Evolutionary conservation across 2,888 invertebrate species (phyloP), one percentile per base, ranked within the genome.

Genomic region (Lepetodrilus schrolli): DNA sequence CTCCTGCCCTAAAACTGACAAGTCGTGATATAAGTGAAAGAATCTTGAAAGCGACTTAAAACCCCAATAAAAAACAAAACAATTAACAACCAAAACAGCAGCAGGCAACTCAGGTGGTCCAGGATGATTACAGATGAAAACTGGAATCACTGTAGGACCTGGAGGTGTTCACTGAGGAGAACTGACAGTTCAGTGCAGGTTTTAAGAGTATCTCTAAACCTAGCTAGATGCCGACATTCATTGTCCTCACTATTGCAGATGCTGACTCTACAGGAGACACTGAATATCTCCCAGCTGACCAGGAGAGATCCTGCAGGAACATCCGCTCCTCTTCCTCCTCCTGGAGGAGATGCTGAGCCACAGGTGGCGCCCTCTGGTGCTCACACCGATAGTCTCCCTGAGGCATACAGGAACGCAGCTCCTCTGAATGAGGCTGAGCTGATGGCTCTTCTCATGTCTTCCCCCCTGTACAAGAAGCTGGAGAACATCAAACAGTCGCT

Each of bases 401-500:
- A 71, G 4, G 75, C 84, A 23, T 89, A 83, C 80, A 78, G 77
- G 43, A 86, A 85, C 86, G 83, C 88, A 5, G 86, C 86, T 30
- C 89, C 89, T 7, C 79, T 89, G 47, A 85, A 88, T 72, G 87
- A 89, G 73, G 85, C 86, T 5, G 89, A 89, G 65, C 78, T 89
- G 8, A 85, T 87, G 47, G 82, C 85, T 5, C 75, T 89, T 43
- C 80, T 89, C 47, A 87, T 89, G 88, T 86, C 88, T 1, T 88
- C 88, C 2, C 89, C 89, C 3, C 81, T 89, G 68, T 89, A 89
- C 76, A 85, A 88, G 81, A 89, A 89, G 77, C 78, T 89, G 78
- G 89, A 89, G 74, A 80, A 83, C 66, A 86, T 89, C 75, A 88
- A 88, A 78, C 84, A 83, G 51, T 75, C 82, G 36, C 80, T 89